Evolutionary conservation across 2,113 vertebrate genomes (phyloP), one percentile per base, ranked within the genome.

Genomic region (Fregetta grallaria): DNA sequence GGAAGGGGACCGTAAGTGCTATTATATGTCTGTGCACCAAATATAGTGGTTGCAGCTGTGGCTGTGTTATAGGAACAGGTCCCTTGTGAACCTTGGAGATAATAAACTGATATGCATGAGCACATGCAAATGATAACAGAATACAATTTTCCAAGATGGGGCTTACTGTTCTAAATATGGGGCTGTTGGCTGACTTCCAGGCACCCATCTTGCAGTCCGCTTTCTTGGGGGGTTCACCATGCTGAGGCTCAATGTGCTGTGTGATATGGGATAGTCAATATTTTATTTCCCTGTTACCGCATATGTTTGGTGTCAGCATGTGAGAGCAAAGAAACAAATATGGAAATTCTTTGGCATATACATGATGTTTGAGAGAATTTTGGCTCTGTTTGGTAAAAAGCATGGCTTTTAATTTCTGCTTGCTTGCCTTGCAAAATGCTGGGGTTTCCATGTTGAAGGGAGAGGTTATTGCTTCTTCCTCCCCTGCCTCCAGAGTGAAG

Each of bases 231-330:
- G 15, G 3, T 55, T 53, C 22, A 36, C n/a, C 15, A 10, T 15
- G 23, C 20, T 16, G 26, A 55, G 70, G 38, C 25, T 72, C 9
- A 9, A 34, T 38, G 55, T 86, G 40, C 26, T 38, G 16, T 9
- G 34, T 0, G 1, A 40, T 32, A 15, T 1, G 26, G n/a, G 27
- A 36, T 11, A 30, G 56, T 12, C 25, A 21, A 3, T 27, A 20
- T 36, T 76, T 76, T 42, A 36, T 61, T 61, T 59, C 21, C 18
- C 50, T 15, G 17, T 53, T 66, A 9, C 26, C 2, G 3, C 32
- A 25, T 26, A 21, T 7, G 13, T 59, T 66, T 82, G 45, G 9
- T 49, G 45, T 38, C 45, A 77, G 58, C 4, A 0, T 13, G 70
- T 6, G 27, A 53, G 7, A 58, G 23, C 44, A 63, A 63, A 52